Base-by-base conservation (phyloP, 1,140 invertebrate genomes). In the Platyura marginata region DNA sequence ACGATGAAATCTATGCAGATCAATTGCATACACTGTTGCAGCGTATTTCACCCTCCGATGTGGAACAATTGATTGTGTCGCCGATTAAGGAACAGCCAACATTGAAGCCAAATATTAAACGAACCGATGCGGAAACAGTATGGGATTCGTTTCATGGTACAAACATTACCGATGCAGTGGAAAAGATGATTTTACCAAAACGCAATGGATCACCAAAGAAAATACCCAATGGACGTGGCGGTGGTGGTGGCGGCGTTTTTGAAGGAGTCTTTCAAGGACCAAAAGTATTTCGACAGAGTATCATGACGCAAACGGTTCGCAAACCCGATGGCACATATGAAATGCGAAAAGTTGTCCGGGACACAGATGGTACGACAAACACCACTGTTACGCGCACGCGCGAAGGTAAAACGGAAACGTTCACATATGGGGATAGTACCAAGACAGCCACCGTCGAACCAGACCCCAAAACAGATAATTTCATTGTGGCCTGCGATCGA, bases 271-370 rank as follows among this genome's bases (percentile, higher is more conserved):
- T 16, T 13, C 40, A 56, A 50, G 58, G 58, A 8, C 58, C 58
- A 10, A 60, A 60, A 48, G 54, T 60, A 48, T 60, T 60, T n/a
- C 55, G 58, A 38, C 58, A 60, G 40, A 60, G 57, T 39, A 51
- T 60, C 16, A 58, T 60, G 57, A 53, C 51, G 13, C 57, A 60
- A 46, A 58, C 54, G 3, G 46, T 59, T 40, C 56, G 56, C 33
- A 60, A 59, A 32, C 56, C 59, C 8, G 59, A 61, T 47, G 59
- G 59, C 21, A 52, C 48, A 21, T 59, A 52, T 44, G 56, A 61
- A 48, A 59, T 55, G 19, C 58, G 54, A 11, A 56, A 57, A 46
- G 47, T 59, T 21, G 52, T 55, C 6, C 49, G 52, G 40, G 58
- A 59, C 35, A 52, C 58, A 1, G 49, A 50, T 6, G 59, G 59